A percentile compares a stretch with the other conserved stretches of the same genome.
These are phyloP conservation scores for Trichonephila clavata DNA, from an alignment of 1,140 invertebrate genomes.

Conservation along the genomic window DNA sequence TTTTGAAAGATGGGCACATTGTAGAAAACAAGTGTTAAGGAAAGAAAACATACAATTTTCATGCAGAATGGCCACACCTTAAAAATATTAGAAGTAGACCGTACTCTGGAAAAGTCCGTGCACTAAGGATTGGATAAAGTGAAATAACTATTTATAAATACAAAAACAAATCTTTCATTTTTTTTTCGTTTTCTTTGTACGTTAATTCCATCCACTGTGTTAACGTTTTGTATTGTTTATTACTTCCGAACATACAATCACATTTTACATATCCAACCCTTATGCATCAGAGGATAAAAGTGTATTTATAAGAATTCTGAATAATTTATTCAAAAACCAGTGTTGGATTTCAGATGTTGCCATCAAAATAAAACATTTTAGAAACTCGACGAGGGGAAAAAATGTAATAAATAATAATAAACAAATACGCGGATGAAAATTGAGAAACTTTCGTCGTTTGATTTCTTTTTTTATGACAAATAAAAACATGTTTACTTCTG, in stretches of 20 bases:
- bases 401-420: not conserved
- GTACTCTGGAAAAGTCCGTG: too few species aligned
- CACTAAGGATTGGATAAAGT: too few species aligned
- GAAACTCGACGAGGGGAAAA: too few species aligned
- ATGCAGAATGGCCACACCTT: too few species aligned
- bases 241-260: not conserved
- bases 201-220: not conserved
- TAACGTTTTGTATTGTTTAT: not conserved
- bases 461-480: not conserved
- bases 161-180: too few species aligned
- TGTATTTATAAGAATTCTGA: not conserved
- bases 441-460: not conserved
- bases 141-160: too few species aligned
- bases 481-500: not conserved
- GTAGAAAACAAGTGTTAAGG: too few species aligned
- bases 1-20: too few species aligned
- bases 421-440: not conserved
- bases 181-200: not conserved
- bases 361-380: not conserved
- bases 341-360: not conserved
- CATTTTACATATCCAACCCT: not conserved
- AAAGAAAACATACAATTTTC: too few species aligned
- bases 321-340: not conserved
- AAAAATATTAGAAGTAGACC: too few species aligned
- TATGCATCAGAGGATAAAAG: not conserved